Conservation (phyloP, 2,797 vertebrate species). For the Xiphorhynchus erythropygius region DNA sequence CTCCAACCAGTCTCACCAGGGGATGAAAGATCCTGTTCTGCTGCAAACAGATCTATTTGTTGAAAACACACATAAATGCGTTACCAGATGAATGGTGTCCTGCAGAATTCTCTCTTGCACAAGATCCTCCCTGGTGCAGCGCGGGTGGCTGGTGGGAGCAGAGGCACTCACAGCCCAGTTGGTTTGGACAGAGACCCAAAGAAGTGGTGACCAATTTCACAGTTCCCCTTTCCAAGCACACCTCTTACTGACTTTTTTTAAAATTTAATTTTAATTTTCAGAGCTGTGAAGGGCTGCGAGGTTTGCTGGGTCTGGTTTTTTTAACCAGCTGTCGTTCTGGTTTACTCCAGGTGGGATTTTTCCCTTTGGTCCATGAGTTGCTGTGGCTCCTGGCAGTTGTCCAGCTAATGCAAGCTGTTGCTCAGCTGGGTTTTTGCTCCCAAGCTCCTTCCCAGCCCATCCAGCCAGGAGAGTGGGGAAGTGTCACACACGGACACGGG, state of each 20-base stretch:
- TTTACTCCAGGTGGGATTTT: not conserved
- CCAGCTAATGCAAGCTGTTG: not conserved
- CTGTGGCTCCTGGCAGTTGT: not conserved
- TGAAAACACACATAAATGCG: fast-evolving
- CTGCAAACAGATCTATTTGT: not conserved
- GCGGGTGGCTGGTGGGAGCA: not conserved
- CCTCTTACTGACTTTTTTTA: not conserved
- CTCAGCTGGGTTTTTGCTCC: not conserved
- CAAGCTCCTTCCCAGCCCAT: not conserved
- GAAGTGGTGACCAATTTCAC: not conserved
- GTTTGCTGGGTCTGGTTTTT: fast-evolving
- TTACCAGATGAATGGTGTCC: not conserved
- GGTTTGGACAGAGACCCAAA: not conserved
- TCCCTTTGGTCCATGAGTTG: not conserved
- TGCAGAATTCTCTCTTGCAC: not conserved
- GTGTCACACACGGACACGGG: fast-evolving
- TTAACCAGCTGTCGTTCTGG: not conserved
- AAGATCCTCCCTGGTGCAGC: fast-evolving
- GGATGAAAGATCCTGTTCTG: no score
- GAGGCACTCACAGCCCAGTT: not conserved
- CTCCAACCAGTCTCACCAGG: fast-evolving
- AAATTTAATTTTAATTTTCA: not conserved
- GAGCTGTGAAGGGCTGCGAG: not conserved
- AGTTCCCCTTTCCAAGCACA: not conserved
- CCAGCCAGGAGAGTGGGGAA: not conserved